These are phyloP conservation scores for Uloborus plumipes DNA, from an alignment of 2,888 invertebrate species.

Conservation along the genomic window DNA sequence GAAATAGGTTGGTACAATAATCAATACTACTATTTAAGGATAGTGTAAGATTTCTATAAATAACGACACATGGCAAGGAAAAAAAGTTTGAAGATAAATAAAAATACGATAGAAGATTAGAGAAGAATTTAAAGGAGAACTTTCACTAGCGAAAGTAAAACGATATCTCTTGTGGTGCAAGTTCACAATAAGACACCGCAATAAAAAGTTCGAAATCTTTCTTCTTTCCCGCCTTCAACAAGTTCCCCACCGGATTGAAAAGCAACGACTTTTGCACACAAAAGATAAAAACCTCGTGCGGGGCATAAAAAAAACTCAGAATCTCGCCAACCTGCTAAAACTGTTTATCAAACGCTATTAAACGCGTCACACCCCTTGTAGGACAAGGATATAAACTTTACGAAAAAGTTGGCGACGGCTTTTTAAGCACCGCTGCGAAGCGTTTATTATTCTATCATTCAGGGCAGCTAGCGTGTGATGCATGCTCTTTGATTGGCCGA, in stretches of 20 bases:
- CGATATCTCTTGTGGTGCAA: constrained; percentile 10
- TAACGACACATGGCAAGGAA: no score
- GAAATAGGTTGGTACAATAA: no score
- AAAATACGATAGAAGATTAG: no score
- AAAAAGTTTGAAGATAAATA: no score
- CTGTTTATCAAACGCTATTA: constrained; percentile 57
- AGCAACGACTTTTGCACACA: constrained; percentile 18
- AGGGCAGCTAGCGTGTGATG: constrained; percentile 10
- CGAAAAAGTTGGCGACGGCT: constrained; percentile 39
- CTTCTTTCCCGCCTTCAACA: not conserved
- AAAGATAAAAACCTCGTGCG: constrained; percentile 30
- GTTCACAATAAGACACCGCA: constrained; percentile 27
- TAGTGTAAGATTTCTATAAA: no score
- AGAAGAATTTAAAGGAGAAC: no score
- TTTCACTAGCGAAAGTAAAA: not conserved
- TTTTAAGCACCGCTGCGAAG: constrained; percentile 25
- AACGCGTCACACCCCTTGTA: constrained; percentile 21
- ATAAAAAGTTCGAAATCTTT: constrained; percentile 23
- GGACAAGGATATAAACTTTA: constrained; percentile 52
- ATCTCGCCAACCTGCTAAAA: constrained; percentile 19
- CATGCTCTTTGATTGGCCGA: constrained; percentile 24
- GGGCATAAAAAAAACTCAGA: constrained; percentile 8
- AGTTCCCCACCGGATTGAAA: not conserved
- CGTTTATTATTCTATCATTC: constrained; percentile 51
- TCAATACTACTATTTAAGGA: no score